Base-by-base conservation (phyloP, 2,888 invertebrate species). In the Parnassius glacialis region DNA sequence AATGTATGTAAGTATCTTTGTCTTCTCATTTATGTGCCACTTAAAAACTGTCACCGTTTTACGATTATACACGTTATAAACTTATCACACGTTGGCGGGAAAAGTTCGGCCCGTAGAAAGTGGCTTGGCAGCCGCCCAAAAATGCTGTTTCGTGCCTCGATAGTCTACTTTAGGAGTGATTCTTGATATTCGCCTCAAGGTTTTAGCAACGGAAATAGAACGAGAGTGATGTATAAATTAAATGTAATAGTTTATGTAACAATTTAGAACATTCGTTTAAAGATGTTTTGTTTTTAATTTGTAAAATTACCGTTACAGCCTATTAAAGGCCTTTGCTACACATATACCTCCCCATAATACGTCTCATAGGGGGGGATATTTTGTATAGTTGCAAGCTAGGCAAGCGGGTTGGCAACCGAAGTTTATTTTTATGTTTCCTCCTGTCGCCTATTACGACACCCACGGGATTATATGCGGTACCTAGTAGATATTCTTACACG, bases 91-190 rank as follows among this genome's bases (percentile, higher is more conserved):
- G 20, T 45, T 11, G 51, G 55, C 51, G 11, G 51, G 50, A 47
- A 61, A 56, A 16, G 10, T 56, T 47, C 45, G 50, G 16, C n/a
- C 56, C 47, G 56, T 61, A 56, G 61, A 61, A 56, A 61, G 61
- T 61, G 56, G 52, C 41, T 61, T 61, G 61, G 56, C 61, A 47
- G 45, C 45, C 52, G 56, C 34, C 61, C 61, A 61, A 61, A 61
- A 56, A 61, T 54, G 59, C 43, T 44, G 52, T 51, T 54, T 25
- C 54, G 11, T 16, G 42, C 16, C 48, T 25, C 57, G 44, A 42
- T 55, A 25, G 55, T 52, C 61, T 47, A 52, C 61, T 61, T 61
- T 61, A 61, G 61, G 56, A 54, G 48, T n/a, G 59, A 53, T 48
- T 54, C 59, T 59, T 48, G 53, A 59, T 16, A 13, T 13, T 48